Percentiles rank a stretch among this genome's conserved stretches.
phyloP scores from a whole-genome alignment of 2,797 vertebrate genomes.

The Furcifer pardalis region DNA sequence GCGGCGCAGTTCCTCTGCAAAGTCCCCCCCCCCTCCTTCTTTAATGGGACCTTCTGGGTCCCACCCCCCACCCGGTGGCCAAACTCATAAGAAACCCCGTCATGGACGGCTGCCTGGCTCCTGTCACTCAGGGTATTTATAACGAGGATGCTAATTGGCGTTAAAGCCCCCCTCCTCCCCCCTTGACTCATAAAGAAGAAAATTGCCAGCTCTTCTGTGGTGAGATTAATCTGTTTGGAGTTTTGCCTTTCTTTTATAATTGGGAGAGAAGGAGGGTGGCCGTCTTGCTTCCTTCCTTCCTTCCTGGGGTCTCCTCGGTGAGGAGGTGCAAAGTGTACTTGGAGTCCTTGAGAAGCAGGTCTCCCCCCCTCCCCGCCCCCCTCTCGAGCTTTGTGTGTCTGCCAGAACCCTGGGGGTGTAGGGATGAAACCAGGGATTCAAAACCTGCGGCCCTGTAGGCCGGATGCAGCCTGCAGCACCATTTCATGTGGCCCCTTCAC shows the following conservation, averaged over 20 bases:
- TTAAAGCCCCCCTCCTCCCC: slow-evolving; percentile 33
- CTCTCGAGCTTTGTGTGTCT: too few relatives aligned
- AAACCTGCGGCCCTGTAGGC: too few relatives aligned
- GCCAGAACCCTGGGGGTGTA: too few relatives aligned
- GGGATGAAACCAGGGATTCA: too few relatives aligned
- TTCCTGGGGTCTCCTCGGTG: slow-evolving; percentile 41
- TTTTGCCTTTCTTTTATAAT: slow-evolving; percentile 58
- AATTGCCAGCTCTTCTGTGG: slow-evolving; percentile 64
- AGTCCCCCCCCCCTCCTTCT: slow-evolving; percentile 19
- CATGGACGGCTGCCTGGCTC: slow-evolving; percentile 64
- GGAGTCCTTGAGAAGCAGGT: too few relatives aligned
- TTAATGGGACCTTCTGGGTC: too few relatives aligned
- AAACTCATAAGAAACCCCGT: slow-evolving; percentile 60
- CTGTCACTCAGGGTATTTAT: slow-evolving; percentile 68
- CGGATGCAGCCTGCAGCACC: too few relatives aligned
- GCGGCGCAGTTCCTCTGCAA: too few relatives aligned
- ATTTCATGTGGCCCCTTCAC: too few relatives aligned
- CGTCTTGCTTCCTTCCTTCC: slow-evolving; percentile 53
- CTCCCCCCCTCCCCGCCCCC: too few relatives aligned
- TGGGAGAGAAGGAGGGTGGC: slow-evolving; percentile 46
- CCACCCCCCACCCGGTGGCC: too few relatives aligned
- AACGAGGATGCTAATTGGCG: slow-evolving; percentile 73
- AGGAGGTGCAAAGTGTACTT: not conserved
- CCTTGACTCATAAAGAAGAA: slow-evolving; percentile 70
- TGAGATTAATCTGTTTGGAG: slow-evolving; percentile 69